Base-by-base conservation (phyloP, 2,888 invertebrate genomes). In the Hemistola chrysoprasaria region DNA sequence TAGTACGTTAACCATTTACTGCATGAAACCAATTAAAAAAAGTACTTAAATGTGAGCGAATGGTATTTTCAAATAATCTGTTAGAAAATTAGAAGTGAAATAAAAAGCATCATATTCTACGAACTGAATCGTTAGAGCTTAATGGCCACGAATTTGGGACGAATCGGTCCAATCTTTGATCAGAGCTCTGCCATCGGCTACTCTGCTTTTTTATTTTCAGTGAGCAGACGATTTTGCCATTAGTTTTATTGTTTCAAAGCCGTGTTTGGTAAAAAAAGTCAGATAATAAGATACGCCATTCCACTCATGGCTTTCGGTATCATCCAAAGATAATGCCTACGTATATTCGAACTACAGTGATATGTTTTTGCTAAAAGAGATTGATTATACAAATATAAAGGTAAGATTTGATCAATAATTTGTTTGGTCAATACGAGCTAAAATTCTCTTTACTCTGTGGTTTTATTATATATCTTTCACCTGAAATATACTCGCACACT, bases 91-190 rank as follows among this genome's bases (percentile, higher is more conserved):
- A 16, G 8, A 6, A 22, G 22, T 7, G 2, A 11, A 36, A 31
- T n/a, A 26, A 37, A 34, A 38, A 34, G 3, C 2, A 28, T 6
- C 10, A 11, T n/a, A 25, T 43, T 47, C 47, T 42, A 11, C 21
- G 39, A 49, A 38, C 6, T 28, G 23, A 32, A 46, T 40, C 20
- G 29, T 29, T 40, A 11, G 11, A 36, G 26, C 30, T 21, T 47
- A 45, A 47, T 38, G 42, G 47, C 32, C 38, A 38, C 43, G 30
- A 47, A 43, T 44, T 49, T 21, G 21, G 11, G 33, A 22, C 23
- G 34, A 37, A 31, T 28, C 40, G 35, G 37, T 50, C 31, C 31
- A 43, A 45, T 50, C 37, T 43, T 39, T 31, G 36, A 50, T 46
- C 40, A 43, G 36, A 35, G 8, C 31, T 29, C 27, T 26, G 6